Evolutionary conservation across 2,113 vertebrate genomes (phyloP), one percentile per base, ranked within the genome.

Genomic region (Sorex araneus): DNA sequence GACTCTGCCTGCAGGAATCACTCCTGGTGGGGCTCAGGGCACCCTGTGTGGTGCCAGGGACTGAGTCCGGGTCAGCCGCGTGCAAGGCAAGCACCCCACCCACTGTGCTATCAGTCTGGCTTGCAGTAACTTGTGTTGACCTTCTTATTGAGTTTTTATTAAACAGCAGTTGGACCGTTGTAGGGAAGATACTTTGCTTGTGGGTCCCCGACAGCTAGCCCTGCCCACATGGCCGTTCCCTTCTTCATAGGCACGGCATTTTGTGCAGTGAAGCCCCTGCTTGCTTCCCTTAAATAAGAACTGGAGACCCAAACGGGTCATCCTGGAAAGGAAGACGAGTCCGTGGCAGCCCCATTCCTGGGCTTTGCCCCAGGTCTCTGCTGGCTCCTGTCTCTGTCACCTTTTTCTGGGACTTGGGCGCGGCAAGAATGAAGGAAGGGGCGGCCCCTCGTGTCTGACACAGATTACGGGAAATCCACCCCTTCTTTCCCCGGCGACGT

Each of bases 81-180:
- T 60, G 57, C 57, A 60, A 60, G 18, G 57, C 57, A 60, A 23
- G 57, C 57, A 23, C 57, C 57, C 18, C 18, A 23, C 57, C 57
- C 19, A 8, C 57, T 60, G 18, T 21, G 23, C 57, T 60, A 60
- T 60, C 18, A 4, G 19, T 60, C 57, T 60, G 57, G 21, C 57
- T 54, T 19, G 57, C 57, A 60, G 23, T 60, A 60, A 60, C 54
- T 10, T 18, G 73, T 92, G 93, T 81, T 57, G 32, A 50, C 66
- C 69, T 95, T 50, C 43, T 90, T 16, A 36, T 47, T 92, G 40
- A 40, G 40, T 95, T 91, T 79, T 67, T 71, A 19, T 86, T 73
- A 83, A 93, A 47, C 60, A 75, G 54, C 13, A 85, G 15, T 91
- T 85, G 90, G 90, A 71, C 57, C n/a, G 1, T 74, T 57, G 30